Base-by-base conservation (phyloP, 2,797 vertebrate genomes). In the Leptodactylus fallax region DNA sequence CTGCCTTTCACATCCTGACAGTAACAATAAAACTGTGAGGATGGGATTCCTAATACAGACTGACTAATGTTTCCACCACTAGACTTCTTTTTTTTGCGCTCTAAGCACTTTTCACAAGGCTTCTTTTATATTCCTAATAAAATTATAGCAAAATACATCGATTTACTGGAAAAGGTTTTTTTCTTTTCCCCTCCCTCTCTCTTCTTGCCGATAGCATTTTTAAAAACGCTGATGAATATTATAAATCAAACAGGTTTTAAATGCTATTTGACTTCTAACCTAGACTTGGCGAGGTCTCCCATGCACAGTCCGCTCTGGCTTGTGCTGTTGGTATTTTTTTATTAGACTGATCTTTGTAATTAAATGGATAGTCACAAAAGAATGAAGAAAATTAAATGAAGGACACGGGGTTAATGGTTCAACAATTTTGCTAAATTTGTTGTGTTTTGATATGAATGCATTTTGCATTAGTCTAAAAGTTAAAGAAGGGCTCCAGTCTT, bases 1-100 rank as follows among this genome's bases (percentile, higher is more conserved):
- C 96, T 96, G 95, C 97, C 95, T 98, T 99, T 99, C 98, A 97
- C 98, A 98, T 98, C 97, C 97, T 98, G 98, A 98, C 96, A 97
- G 96, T 98, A 99, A 98, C 97, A 98, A 97, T 98, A 97, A 99
- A 87, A 99, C 98, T 98, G 98, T 97, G 98, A 97, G 96, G 97
- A 98, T 97, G 97, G 97, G 97, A 97, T 98, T 97, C 97, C 96
- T 96, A 98, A 99, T 98, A 98, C 97, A 99, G 98, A 98, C 97
- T 98, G 97, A 99, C 96, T 98, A 98, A 98, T 98, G 97, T 96
- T 96, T 95, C 95, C 95, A 94, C 92, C 94, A 93, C 93, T 92
- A 93, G 95, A 94, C 91, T 94, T 93, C 91, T 92, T 94, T 95
- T 72, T 97, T 98, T 92, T 99, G 98, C 97, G 94, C 96, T 94